A percentile compares a stretch with the other conserved stretches of the same genome.
These are phyloP conservation scores for Pararge aegeria DNA, from an alignment of 1,140 invertebrate species.

Conservation along the genomic window DNA sequence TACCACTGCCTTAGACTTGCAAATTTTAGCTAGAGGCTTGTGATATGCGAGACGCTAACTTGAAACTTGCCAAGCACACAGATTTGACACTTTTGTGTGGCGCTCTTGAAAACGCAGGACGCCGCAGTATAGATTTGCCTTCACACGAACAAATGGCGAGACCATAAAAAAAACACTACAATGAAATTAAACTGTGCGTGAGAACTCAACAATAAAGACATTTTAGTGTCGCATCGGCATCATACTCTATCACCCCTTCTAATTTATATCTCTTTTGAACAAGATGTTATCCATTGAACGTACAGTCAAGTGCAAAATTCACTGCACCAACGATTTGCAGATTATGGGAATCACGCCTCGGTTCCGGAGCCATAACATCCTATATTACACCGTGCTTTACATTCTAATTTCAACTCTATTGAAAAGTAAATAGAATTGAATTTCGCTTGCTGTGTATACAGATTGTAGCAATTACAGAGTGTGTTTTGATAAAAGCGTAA, in stretches of 20 bases:
- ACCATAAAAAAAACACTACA: slow-evolving; percentile 30
- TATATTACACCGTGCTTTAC: neutral
- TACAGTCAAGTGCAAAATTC: slow-evolving; percentile 73
- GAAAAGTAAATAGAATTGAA: slow-evolving; percentile 1
- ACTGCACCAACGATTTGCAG: slow-evolving; percentile 57
- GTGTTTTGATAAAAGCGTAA: slow-evolving; percentile 29
- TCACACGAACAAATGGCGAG: slow-evolving; percentile 17
- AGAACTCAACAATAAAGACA: slow-evolving; percentile 33
- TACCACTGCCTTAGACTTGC: too few relatives aligned
- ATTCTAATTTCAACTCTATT: slow-evolving; percentile 29
- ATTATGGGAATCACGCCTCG: slow-evolving; percentile 73
- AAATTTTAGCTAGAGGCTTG: too few relatives aligned
- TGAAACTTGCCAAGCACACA: too few relatives aligned
- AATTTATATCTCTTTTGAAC: slow-evolving; percentile 53
- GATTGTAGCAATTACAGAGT: slow-evolving; percentile 36
- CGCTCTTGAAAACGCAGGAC: too few relatives aligned
- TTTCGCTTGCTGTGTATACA: slow-evolving; percentile 8
- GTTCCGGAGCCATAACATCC: slow-evolving; percentile 28
- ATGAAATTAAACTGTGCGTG: slow-evolving; percentile 35
- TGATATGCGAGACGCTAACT: too few relatives aligned
- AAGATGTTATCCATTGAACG: slow-evolving; percentile 63
- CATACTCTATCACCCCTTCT: slow-evolving; percentile 40
- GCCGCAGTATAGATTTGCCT: too few relatives aligned
- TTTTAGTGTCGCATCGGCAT: slow-evolving; percentile 20
- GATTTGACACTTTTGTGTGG: too few relatives aligned